Conservation (phyloP, 2,797 vertebrate genomes). For the Perodicticus potto region DNA sequence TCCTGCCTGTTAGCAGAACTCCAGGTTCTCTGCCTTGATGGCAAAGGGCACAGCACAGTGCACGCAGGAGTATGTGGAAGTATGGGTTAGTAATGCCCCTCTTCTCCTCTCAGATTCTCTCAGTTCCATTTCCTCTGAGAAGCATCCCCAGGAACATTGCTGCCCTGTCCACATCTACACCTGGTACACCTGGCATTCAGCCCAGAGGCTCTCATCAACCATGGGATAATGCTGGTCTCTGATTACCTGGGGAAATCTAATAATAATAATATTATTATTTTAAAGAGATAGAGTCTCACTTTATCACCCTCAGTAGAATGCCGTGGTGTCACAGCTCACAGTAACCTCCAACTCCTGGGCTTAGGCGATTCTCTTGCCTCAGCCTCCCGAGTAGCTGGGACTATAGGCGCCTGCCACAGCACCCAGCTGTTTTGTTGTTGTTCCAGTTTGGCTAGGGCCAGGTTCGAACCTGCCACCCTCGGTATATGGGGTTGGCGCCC, state of each 20-base stretch:
- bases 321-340: too few relatives aligned
- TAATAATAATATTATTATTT: too few relatives aligned
- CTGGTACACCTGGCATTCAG: neutral
- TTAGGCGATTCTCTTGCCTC: too few relatives aligned
- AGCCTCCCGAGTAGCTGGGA: too few relatives aligned
- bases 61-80: slow-evolving; percentile 34
- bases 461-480: too few relatives aligned
- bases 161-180: neutral
- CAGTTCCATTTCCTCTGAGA: neutral
- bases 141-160: neutral
- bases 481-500: too few relatives aligned
- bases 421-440: too few relatives aligned
- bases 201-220: neutral
- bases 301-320: too few relatives aligned
- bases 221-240: neutral
- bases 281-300: too few relatives aligned
- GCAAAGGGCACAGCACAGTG: slow-evolving; percentile 39
- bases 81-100: neutral
- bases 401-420: too few relatives aligned
- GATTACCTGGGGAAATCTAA: neutral
- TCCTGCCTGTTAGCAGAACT: slow-evolving; percentile 53
- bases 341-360: too few relatives aligned
- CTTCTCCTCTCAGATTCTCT: neutral
- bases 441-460: too few relatives aligned
- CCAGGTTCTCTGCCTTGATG: slow-evolving; percentile 59